Base-by-base conservation (phyloP, 2,888 invertebrate genomes). In the Apodemia hepburni region DNA sequence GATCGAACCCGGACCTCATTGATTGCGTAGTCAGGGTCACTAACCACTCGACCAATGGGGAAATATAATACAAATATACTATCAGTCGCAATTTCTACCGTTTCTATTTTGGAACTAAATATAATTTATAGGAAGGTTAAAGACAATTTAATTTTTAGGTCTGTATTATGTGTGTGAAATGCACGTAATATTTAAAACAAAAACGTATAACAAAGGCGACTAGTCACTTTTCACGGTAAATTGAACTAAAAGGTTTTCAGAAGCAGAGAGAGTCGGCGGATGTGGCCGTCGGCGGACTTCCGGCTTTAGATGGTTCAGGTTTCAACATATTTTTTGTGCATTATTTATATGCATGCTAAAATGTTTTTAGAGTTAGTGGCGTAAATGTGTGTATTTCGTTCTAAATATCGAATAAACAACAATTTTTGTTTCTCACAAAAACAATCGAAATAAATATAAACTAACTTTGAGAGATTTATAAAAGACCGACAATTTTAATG, bases 241-340 rank as follows among this genome's bases (percentile, higher is more conserved):
- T 87, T 88, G 84, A 88, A 85, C 87, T 87, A 88, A 88, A 86
- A 87, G 85, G 86, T 85, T 86, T 86, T 86, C 82, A 81, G 77
- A 70, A 76, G 73, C 82, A 84, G 82, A 80, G 79, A 78, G 80
- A 73, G 47, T 62, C 65, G 65, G 74, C 81, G 87, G 86, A 86
- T 83, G 84, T 78, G 82, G 81, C 81, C 76, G 78, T 73, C 77
- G 76, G 79, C 81, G 82, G 82, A 83, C 75, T 73, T 85, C 85
- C 85, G 80, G 77, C 75, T 79, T 79, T 78, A 80, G 79, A 75
- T 77, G 75, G 76, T 74, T 76, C 72, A 78, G 76, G 75, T 77
- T 81, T 80, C 79, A 78, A 70, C 71, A 71, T 65, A 59, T 33
- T 65, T n/a, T 61, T 57, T 47, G n/a, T 51, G 35, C 35, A 51